A percentile compares a stretch with the other conserved stretches of the same genome.
These are phyloP conservation scores for Hydrotaea cyrtoneurina DNA, from an alignment of 2,888 invertebrate genomes.

Conservation along the genomic window DNA sequence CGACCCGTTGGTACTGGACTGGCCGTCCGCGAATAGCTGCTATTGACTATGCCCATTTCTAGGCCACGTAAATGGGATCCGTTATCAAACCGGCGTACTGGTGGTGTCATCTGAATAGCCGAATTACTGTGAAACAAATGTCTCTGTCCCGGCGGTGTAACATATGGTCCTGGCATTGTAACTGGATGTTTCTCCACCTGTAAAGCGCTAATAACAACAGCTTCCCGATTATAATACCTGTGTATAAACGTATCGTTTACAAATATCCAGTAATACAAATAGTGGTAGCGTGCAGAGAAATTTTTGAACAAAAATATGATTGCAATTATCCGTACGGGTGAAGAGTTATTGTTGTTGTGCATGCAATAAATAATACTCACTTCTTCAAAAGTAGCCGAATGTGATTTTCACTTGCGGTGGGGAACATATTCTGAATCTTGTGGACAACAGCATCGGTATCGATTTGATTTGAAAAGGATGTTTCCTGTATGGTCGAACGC, in stretches of 20 bases:
- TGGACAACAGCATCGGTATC: conserved; percentile 88
- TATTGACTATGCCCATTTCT: conserved; percentile 57
- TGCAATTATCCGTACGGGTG: not conserved
- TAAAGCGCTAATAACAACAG: conserved; percentile 94
- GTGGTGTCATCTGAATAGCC: conserved; percentile 86
- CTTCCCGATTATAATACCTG: conserved; percentile 95
- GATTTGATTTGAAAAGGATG: conserved; percentile 83
- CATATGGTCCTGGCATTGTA: conserved; percentile 91
- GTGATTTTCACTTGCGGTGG: conserved; percentile 93
- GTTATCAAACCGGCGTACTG: conserved; percentile 83
- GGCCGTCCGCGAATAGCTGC: conserved; percentile 76
- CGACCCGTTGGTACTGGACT: conserved; percentile 84
- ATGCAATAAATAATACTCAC: conserved; percentile 83
- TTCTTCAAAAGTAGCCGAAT: conserved; percentile 92
- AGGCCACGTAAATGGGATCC: conserved; percentile 72
- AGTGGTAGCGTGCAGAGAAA: conserved; percentile 69
- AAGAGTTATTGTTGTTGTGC: too few relatives aligned
- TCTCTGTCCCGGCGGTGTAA: conserved; percentile 86
- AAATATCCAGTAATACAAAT: conserved; percentile 36
- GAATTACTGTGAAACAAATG: conserved; percentile 84
- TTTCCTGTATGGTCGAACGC: conserved; percentile 83
- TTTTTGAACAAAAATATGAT: not conserved
- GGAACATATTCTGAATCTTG: conserved; percentile 93
- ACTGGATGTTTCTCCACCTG: conserved; percentile 96
- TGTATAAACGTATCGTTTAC: not conserved